Conservation (phyloP, 2,113 vertebrate species). For the Marmota flaviventris region DNA sequence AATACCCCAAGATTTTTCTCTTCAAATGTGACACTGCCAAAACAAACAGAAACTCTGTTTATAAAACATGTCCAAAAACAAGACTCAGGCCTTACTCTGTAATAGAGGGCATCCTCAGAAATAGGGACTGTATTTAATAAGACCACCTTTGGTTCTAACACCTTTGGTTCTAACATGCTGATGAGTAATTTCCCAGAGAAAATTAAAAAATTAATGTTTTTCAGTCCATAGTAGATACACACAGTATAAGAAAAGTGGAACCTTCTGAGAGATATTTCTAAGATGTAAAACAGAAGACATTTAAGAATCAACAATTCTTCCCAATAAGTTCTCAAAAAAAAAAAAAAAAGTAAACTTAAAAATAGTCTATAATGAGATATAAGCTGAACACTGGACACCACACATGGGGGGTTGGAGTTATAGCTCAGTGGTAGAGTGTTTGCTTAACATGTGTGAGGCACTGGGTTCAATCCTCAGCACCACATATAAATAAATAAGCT, state of each 20-base stretch:
- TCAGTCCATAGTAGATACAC: background rate
- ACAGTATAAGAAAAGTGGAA: constrained; percentile 8
- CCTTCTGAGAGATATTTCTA: constrained; percentile 38
- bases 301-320: background rate
- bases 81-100: background rate
- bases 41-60: constrained; percentile 40
- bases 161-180: background rate
- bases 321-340: background rate
- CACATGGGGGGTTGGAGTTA: background rate
- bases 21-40: background rate
- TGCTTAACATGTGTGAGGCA: too few species aligned
- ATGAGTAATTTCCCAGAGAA: background rate
- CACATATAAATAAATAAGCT: too few species aligned
- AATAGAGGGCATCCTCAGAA: background rate
- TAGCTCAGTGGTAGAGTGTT: too few species aligned
- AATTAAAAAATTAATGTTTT: constrained; percentile 29
- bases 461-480: too few species aligned
- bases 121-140: background rate
- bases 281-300: constrained; percentile 50
- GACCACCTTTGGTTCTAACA: background rate
- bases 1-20: background rate
- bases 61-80: background rate
- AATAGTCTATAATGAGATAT: background rate
- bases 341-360: background rate
- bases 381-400: background rate